Percentiles rank a stretch among this genome's conserved stretches.
Conservation (phyloP, 2,888 invertebrate species). For the Sarcophaga subvicina region DNA sequence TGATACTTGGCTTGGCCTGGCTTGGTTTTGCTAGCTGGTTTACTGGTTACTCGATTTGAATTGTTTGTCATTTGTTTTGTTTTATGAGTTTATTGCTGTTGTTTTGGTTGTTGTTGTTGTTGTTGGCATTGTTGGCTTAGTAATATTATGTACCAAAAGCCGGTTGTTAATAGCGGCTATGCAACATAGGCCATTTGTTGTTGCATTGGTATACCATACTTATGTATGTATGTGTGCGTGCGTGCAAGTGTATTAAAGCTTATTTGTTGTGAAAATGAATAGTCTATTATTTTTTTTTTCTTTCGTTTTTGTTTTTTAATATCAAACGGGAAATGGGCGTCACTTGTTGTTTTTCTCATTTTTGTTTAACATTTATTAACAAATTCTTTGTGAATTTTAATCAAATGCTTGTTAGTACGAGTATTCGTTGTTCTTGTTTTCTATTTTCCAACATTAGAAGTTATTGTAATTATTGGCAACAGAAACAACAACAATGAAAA, state of each 20-base stretch:
- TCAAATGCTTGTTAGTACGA: slow-evolving; percentile 51
- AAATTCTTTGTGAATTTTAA: slow-evolving; percentile 57
- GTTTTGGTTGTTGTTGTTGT: slow-evolving; percentile 25
- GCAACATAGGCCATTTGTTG: not conserved
- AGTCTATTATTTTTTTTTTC: not conserved
- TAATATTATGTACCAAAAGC: slow-evolving; percentile 27
- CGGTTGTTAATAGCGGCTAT: slow-evolving; percentile 59
- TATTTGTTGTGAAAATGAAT: slow-evolving; percentile 37
- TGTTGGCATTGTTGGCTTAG: slow-evolving; percentile 11
- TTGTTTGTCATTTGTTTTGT: slow-evolving; percentile 58
- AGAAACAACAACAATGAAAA: slow-evolving; percentile 14
- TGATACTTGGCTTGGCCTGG: not conserved
- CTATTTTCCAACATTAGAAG: slow-evolving; percentile 25
- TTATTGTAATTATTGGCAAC: slow-evolving; percentile 56
- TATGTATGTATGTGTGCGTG: not conserved
- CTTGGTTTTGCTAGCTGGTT: not conserved
- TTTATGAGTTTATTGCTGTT: not conserved
- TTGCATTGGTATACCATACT: not conserved
- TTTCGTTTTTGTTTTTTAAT: too few relatives aligned
- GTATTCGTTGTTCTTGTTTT: not conserved
- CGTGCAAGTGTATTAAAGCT: not conserved
- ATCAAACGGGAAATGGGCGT: slow-evolving; percentile 65
- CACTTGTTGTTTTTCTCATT: slow-evolving; percentile 6
- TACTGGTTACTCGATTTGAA: slow-evolving; percentile 11
- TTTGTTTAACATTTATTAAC: slow-evolving; percentile 29